Evolutionary conservation across 2,888 invertebrate genomes (phyloP), one percentile per base, ranked within the genome.

Genomic region (Melanostoma scalare): DNA sequence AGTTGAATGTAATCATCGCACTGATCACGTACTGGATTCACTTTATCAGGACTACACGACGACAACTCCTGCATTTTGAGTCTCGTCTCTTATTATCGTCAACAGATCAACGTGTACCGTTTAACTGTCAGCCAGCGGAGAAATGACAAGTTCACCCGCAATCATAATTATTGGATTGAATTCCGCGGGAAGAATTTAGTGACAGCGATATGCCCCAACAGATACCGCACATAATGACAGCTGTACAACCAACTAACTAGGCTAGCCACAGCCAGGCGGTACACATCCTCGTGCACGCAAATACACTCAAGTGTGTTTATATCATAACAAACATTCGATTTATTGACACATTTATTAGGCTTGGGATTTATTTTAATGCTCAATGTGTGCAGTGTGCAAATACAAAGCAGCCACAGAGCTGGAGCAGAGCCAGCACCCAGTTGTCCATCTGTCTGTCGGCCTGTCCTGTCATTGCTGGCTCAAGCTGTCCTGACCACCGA

Each of bases 281-380:
- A 63, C 4, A 33, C 65, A 52, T 58, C 63, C 52, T 60, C 5
- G 71, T 36, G 56, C 52, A 76, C 50, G 61, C 69, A 73, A 74
- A 73, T 69, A 65, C 48, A 71, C 80, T 65, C 61, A 60, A 58
- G 40, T 60, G 67, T 63, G 74, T 67, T 84, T 84, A 79, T 65
- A 84, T 84, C 84, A 84, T 84, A 81, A 74, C 84, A 79, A 67
- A 79, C 84, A 79, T 84, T 79, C 69, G 65, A 84, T 85, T 85
- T 85, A 85, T 80, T 85, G 85, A 79, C 85, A 85, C 85, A 85
- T 85, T 80, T 85, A 85, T 79, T 80, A 60, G 46, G 74, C 67
- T 79, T 71, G 79, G 74, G 56, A 67, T 63, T 20, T 20, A 20
- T 20, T 71, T 78, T 42, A 84, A 79, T 74, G 79, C 65, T 8